A percentile compares a stretch with the other conserved stretches of the same genome.
Conservation (phyloP, 2,888 invertebrate species). For the Hyles lineata region DNA sequence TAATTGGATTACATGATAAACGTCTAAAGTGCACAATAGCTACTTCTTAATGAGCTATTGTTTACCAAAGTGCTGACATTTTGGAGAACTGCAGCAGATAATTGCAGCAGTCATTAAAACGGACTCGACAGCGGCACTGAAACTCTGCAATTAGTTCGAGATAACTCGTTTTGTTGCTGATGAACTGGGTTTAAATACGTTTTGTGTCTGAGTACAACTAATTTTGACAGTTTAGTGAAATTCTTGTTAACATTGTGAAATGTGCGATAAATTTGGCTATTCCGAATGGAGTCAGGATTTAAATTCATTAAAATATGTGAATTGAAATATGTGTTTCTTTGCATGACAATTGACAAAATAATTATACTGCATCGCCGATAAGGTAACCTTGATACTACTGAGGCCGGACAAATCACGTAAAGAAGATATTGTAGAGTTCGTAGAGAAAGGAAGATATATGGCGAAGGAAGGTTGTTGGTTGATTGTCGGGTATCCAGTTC, state of each 20-base stretch:
- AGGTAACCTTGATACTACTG: too few species aligned
- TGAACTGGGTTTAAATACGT: background rate
- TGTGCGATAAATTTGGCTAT: background rate
- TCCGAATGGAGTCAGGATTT: too few species aligned
- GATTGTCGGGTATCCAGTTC: too few species aligned
- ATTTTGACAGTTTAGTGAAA: background rate
- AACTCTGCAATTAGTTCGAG: background rate
- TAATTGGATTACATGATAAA: conserved; percentile 14
- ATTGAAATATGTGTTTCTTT: too few species aligned
- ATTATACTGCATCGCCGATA: too few species aligned
- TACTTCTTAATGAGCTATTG: conserved; percentile 7
- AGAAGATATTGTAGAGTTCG: too few species aligned
- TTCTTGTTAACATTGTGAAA: background rate
- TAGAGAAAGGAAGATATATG: too few species aligned
- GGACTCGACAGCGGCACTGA: background rate
- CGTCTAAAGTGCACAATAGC: background rate
- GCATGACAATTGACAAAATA: too few species aligned
- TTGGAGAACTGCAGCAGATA: background rate
- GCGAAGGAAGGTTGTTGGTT: too few species aligned
- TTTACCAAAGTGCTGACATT: conserved; percentile 1
- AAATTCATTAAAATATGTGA: too few species aligned
- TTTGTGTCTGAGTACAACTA: background rate
- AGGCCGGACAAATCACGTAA: too few species aligned
- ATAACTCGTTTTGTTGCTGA: background rate
- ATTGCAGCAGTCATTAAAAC: conserved; percentile 19